Evolutionary conservation across 2,113 vertebrate species (phyloP).

Genomic region (Delphinus delphis): DNA sequence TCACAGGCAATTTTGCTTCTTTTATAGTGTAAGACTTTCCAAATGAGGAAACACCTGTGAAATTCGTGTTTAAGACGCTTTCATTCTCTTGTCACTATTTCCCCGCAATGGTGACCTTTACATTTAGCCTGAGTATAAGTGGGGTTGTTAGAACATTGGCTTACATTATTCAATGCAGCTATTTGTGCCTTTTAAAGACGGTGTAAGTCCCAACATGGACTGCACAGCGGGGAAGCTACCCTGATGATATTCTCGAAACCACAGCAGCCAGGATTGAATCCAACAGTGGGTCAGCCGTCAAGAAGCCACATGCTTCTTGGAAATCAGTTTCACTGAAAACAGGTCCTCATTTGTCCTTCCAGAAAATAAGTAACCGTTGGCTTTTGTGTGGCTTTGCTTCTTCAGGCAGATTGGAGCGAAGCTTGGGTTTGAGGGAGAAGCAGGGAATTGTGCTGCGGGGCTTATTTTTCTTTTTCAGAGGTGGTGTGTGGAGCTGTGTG

Average conservation of each 20-base stretch:
- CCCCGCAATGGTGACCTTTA: constrained; percentile 66
- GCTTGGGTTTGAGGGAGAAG: not conserved
- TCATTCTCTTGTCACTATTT: constrained; percentile 56
- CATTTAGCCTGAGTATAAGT: constrained; percentile 59
- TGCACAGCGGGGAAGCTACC: not conserved
- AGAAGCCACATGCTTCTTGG: constrained; percentile 41
- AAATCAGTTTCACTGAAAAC: constrained; percentile 42
- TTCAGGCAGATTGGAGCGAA: not conserved
- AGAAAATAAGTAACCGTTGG: constrained; percentile 28
- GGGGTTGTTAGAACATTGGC: constrained; percentile 72
- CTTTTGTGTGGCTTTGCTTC: not conserved
- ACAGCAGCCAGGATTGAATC: not conserved
- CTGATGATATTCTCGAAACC: constrained; percentile 17
- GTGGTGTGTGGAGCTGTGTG: not conserved
- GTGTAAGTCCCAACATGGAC: not conserved
- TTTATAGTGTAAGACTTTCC: constrained; percentile 24
- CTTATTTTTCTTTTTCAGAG: not conserved
- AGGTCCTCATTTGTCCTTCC: not conserved
- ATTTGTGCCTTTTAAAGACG: constrained; percentile 58
- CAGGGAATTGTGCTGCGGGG: accelerated
- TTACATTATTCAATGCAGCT: constrained; percentile 61
- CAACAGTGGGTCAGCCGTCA: constrained; percentile 23
- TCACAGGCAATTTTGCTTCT: not conserved
- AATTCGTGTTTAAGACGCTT: constrained; percentile 31
- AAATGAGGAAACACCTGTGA: constrained; percentile 9